These are phyloP conservation scores for Agapornis roseicollis DNA, from an alignment of 2,113 vertebrate genomes.

Conservation along the genomic window DNA sequence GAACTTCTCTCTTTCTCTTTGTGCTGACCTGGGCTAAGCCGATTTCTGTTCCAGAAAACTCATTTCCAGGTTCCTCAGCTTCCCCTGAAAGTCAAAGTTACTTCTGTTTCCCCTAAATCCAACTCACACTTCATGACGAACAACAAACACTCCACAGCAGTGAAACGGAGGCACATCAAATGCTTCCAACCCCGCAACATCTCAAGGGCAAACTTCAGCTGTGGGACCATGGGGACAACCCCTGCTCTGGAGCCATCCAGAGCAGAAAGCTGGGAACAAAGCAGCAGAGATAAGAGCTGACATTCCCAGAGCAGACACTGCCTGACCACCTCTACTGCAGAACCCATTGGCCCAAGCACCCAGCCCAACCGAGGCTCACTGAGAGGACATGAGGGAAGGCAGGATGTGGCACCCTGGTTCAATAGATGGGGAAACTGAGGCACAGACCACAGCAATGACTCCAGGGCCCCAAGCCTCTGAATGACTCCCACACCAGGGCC, in stretches of 20 bases:
- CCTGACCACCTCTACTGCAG: not conserved
- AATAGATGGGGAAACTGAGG: not conserved
- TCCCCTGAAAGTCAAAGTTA: not conserved
- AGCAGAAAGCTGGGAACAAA: not conserved
- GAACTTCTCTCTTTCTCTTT: constrained; percentile 26
- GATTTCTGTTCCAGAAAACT: constrained; percentile 58
- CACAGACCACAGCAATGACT: not conserved
- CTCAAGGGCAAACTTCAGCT: not conserved
- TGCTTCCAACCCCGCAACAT: not conserved
- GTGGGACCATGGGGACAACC: not conserved
- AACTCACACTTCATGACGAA: not conserved
- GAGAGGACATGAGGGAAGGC: not conserved
- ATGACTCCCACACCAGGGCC: not conserved
- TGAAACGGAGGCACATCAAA: not conserved
- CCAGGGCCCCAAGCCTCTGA: not conserved
- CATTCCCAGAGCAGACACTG: not conserved
- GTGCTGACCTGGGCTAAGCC: not conserved
- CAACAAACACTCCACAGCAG: not conserved
- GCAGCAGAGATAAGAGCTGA: not conserved
- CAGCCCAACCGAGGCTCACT: not conserved
- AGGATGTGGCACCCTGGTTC: not conserved
- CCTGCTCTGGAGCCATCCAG: not conserved
- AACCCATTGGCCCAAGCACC: not conserved
- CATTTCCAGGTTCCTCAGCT: constrained; percentile 3
- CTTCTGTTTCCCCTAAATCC: constrained; percentile 63